Evolutionary conservation across 1,140 invertebrate species (phyloP).

Genomic region (Colletes latitarsis): DNA sequence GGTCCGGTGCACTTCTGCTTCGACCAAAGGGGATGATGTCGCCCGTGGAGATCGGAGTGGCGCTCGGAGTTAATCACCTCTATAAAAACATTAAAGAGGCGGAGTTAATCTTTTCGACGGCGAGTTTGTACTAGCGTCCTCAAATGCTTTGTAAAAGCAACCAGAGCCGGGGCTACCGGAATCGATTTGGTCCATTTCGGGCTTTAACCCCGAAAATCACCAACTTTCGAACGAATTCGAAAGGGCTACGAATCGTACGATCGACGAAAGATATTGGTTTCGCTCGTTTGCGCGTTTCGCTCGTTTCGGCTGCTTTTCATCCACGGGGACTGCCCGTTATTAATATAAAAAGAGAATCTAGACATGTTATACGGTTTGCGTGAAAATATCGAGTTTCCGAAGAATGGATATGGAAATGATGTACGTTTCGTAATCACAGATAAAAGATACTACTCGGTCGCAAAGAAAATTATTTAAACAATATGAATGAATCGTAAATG

Average conservation of each 20-base stretch:
- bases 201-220: background rate
- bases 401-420: background rate
- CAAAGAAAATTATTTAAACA: background rate
- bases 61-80: constrained; percentile 40
- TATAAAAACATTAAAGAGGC: constrained; percentile 51
- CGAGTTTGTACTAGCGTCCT: constrained; percentile 31
- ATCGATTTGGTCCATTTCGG: constrained; percentile 21
- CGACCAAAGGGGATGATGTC: constrained; percentile 19
- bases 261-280: constrained; percentile 37
- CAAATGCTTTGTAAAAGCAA: constrained; percentile 48
- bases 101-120: constrained; percentile 47
- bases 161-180: background rate
- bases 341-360: constrained; percentile 12
- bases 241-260: constrained; percentile 4
- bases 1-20: constrained; percentile 31
- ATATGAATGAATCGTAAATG: no score
- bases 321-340: background rate
- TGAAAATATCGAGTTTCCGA: constrained; percentile 4
- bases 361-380: background rate
- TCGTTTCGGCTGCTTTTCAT: background rate
- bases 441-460: background rate
- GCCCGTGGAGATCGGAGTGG: constrained; percentile 9
- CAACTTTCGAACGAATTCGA: constrained; percentile 19
- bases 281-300: constrained; percentile 33
- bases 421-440: background rate